Evolutionary conservation across 2,797 vertebrate species (phyloP).

Genomic region (Microctenopoma stevenorrisi): DNA sequence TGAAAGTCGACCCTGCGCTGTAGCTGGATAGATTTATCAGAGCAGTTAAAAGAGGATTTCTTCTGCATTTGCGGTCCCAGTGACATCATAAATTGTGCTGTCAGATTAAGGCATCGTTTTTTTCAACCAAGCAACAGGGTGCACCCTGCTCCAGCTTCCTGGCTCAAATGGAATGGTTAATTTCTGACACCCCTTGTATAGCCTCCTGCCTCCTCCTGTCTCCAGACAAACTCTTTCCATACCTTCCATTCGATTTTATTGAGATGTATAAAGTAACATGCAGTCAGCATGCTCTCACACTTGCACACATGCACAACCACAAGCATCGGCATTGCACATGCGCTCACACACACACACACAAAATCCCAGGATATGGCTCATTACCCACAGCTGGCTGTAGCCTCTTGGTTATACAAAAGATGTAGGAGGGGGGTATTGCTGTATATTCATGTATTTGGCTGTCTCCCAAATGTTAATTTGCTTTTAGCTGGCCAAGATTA

Average conservation of each 20-base stretch:
- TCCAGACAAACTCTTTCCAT: conserved; percentile 72
- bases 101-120: conserved; percentile 78
- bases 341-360: conserved; percentile 23
- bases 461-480: conserved; percentile 90
- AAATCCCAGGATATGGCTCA: conserved; percentile 79
- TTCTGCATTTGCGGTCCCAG: conserved; percentile 79
- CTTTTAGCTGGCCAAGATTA: conserved; percentile 91
- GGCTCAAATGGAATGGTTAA: conserved; percentile 73
- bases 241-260: conserved; percentile 83
- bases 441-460: conserved; percentile 89
- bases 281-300: conserved; percentile 66
- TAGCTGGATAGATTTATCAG: conserved; percentile 80
- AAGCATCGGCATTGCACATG: conserved; percentile 47
- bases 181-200: conserved; percentile 63
- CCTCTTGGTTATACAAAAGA: conserved; percentile 83
- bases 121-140: conserved; percentile 81
- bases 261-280: conserved; percentile 83
- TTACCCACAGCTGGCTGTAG: conserved; percentile 84
- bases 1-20: conserved; percentile 73
- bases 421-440: conserved; percentile 82
- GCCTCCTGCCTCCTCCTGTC: conserved; percentile 46
- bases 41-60: conserved; percentile 80
- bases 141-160: conserved; percentile 65
- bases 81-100: conserved; percentile 84
- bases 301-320: conserved; percentile 60